Percentiles rank a stretch among this genome's conserved stretches.
Evolutionary conservation across 2,113 vertebrate species (phyloP).

Genomic region (Lipophrys pholis): DNA sequence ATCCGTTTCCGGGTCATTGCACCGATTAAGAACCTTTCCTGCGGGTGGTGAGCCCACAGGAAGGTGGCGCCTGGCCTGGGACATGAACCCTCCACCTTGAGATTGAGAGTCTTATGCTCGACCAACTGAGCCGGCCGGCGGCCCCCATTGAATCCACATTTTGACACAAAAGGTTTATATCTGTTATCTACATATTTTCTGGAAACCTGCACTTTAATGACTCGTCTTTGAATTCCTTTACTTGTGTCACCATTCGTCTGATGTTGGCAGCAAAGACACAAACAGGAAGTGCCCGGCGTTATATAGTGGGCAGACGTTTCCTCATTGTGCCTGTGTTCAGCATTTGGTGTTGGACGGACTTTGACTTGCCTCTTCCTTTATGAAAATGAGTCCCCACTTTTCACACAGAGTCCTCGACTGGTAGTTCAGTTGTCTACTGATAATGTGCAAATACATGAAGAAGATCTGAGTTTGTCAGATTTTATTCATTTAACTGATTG

Average conservation of each 20-base stretch:
- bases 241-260: background rate
- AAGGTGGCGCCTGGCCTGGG: too few relatives aligned
- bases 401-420: background rate
- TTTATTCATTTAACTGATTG: background rate
- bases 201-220: too few relatives aligned
- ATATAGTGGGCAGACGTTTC: slow-evolving; percentile 15
- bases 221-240: too few relatives aligned
- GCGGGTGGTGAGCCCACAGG: too few relatives aligned
- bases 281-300: slow-evolving; percentile 45
- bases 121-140: too few relatives aligned
- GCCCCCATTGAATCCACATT: too few relatives aligned
- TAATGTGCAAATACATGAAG: background rate
- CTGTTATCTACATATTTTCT: too few relatives aligned
- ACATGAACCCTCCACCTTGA: too few relatives aligned
- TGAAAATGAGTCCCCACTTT: background rate
- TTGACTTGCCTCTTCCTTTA: slow-evolving; percentile 10
- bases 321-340: slow-evolving; percentile 15
- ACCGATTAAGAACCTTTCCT: too few relatives aligned
- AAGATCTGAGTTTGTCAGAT: background rate
- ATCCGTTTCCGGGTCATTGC: too few relatives aligned
- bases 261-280: slow-evolving; percentile 11
- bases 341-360: slow-evolving; percentile 2
- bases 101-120: too few relatives aligned
- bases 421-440: background rate
- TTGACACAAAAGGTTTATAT: too few relatives aligned